Base-by-base conservation (phyloP, 2,113 vertebrate species). In the Gasterosteus aculeatus region DNA sequence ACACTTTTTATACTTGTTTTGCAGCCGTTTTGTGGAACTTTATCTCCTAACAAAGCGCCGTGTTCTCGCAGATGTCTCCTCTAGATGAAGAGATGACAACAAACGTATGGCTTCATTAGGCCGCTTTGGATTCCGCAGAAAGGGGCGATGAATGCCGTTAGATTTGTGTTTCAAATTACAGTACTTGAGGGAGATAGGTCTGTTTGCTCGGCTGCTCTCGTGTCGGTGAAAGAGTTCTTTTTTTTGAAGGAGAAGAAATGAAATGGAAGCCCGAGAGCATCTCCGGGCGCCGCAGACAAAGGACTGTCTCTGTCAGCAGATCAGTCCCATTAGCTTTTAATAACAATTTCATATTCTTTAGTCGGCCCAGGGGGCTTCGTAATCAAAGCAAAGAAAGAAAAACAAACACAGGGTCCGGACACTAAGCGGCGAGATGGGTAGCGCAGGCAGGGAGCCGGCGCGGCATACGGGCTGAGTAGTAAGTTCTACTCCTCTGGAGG, bases 261-360 rank as follows among this genome's bases (percentile, higher is more conserved):
- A 69, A 83, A 81, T 81, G 68, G 81, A 77, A 77, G 70, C 75
- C 78, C 39, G 6, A 87, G 83, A 83, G 78, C 86, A 84, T 77
- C 85, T 80, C 81, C 39, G 59, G 81, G 77, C 60, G 31, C 54
- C 0, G 60, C 61, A 85, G 61, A 83, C 79, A 80, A 83, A 82
- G 77, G 75, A 69, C 78, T 64, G 67, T 87, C 71, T 80, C 64
- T 58, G 84, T 88, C 89, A 89, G 81, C 88, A 87, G 65, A 88
- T 89, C 78, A 82, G 73, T 90, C 84, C 85, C 84, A 89, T 89
- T 88, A 87, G 88, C 75, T 81, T 88, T 90, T 93, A 92, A 91
- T 92, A 92, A 90, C 81, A 82, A 77, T 85, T 80, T 88, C 69
- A 82, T 86, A 84, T 86, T 79, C 78, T 80, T 87, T 85, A 78